phyloP scores from a whole-genome alignment of 2,888 invertebrate genomes.

The Tenthredo notha region DNA sequence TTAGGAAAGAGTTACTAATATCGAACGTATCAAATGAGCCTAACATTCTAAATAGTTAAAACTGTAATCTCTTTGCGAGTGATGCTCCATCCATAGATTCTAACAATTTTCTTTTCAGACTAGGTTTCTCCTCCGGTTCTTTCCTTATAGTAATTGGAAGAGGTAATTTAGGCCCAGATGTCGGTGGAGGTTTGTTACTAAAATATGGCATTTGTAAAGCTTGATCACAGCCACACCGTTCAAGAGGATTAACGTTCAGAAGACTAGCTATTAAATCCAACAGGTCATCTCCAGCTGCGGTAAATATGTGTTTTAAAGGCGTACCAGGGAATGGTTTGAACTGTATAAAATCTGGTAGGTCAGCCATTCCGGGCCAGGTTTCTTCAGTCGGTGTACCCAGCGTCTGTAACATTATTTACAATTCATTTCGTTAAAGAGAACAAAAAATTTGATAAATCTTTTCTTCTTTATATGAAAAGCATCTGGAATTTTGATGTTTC shows the following conservation, averaged over 20 bases:
- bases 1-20: not conserved
- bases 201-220: slow-evolving; percentile 95
- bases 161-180: slow-evolving; percentile 91
- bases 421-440: not conserved
- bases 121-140: slow-evolving; percentile 84
- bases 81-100: slow-evolving; percentile 86
- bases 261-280: slow-evolving; percentile 89
- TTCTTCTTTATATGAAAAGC: not conserved
- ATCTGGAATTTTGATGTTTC: not conserved
- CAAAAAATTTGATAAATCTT: not conserved
- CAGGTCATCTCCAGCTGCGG: slow-evolving; percentile 96
- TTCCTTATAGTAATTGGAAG: slow-evolving; percentile 85
- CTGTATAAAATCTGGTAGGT: slow-evolving; percentile 94
- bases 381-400: slow-evolving; percentile 96
- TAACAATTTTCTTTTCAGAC: slow-evolving; percentile 88
- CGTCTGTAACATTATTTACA: slow-evolving; percentile 65
- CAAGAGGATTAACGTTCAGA: slow-evolving; percentile 90
- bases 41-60: slow-evolving; percentile 76
- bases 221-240: slow-evolving; percentile 90
- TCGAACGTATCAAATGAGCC: not conserved
- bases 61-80: slow-evolving; percentile 85
- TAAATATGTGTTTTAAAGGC: slow-evolving; percentile 94
- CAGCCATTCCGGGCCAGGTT: slow-evolving; percentile 92
- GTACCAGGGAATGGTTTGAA: slow-evolving; percentile 93
- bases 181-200: slow-evolving; percentile 93